Evolutionary conservation across 2,888 invertebrate species (phyloP), one percentile per base, ranked within the genome.

Genomic region (Sicus ferrugineus): DNA sequence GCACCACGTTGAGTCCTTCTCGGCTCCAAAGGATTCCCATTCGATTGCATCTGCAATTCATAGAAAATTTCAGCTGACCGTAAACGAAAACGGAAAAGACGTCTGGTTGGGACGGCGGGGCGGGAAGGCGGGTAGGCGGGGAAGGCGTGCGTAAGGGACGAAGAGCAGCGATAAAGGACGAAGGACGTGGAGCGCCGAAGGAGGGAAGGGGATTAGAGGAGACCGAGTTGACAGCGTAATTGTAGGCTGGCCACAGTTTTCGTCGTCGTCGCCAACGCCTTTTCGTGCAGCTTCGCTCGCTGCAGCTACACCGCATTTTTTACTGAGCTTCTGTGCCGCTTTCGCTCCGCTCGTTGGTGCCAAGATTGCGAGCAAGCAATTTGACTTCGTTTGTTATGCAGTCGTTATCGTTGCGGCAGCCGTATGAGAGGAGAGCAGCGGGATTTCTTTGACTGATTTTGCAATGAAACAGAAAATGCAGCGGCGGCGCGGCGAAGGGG

Each of bases 1-100:
- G 46, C 14, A 19, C 19, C 46, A 7, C 46, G 19, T 14, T n/a
- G n/a, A n/a, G n/a, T n/a, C n/a, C n/a, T n/a, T n/a, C n/a, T n/a
- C n/a, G n/a, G n/a, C 26, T 54, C 59, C 23, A 21, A 38, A 38
- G 59, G 19, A 7, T 30, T 21, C 23, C 70, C 73, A 70, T 71
- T 76, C 81, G 81, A 81, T 81, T 83, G 79, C 81, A 83, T 82
- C 80, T 83, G 78, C 82, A 81, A 82, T 81, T 82, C 82, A 82
- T 82, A 79, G 79, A 80, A 81, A 79, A 79, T 80, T 77, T 75
- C 77, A 80, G 79, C 80, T 79, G 78, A 79, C 79, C 78, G 77
- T 79, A 79, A 79, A 80, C 80, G 80, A 79, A 79, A 79, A 79
- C 77, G 79, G 78, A 80, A 79, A 78, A 77, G 61, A 59, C 76